Base-by-base conservation (phyloP, 2,113 vertebrate genomes). In the Anarhynchus alexandrinus region DNA sequence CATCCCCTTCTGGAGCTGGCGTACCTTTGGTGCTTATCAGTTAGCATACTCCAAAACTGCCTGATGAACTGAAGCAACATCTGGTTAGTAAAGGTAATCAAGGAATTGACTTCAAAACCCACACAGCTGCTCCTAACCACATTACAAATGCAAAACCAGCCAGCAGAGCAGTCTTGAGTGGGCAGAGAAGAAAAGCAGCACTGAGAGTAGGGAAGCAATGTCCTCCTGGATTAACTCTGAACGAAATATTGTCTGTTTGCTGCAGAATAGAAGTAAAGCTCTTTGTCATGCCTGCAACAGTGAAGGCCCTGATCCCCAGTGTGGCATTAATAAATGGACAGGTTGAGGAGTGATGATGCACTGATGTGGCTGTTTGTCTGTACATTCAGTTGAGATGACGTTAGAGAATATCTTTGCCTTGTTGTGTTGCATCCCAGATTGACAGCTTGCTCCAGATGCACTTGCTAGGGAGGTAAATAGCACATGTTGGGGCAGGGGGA, bases 201-300 rank as follows among this genome's bases (percentile, higher is more conserved):
- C 43, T 52, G 59, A 8, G 55, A 78, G 7, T 5, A 70, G 34
- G 30, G 30, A 11, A 78, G 8, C 51, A 36, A 26, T 4, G 45
- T 71, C 52, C 59, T 38, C 0, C 10, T 49, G 43, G 55, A 36
- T 89, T 73, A 70, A 52, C 4, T 67, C 14, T 23, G 74, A 36
- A 71, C 30, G 67, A 93, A 81, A n/a, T 40, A 69, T 0, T 61
- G 26, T n/a, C 58, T 85, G 40, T 47, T 51, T 77, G 32, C 20
- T 0, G 0, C 45, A 49, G 27, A 71, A 9, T 1, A 34, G 78
- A 52, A 74, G 55, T 10, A 15, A 58, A 74, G 36, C 8, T 66
- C 30, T 61, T 78, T 27, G 59, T 81, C 84, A 61, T 0, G 0
- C 40, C 30, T 4, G 4, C 18, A 66, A 2, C 15, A 29, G 32